Evolutionary conservation across 2,113 vertebrate species (phyloP), one percentile per base, ranked within the genome.

Genomic region (Acrocephalus kingi): DNA sequence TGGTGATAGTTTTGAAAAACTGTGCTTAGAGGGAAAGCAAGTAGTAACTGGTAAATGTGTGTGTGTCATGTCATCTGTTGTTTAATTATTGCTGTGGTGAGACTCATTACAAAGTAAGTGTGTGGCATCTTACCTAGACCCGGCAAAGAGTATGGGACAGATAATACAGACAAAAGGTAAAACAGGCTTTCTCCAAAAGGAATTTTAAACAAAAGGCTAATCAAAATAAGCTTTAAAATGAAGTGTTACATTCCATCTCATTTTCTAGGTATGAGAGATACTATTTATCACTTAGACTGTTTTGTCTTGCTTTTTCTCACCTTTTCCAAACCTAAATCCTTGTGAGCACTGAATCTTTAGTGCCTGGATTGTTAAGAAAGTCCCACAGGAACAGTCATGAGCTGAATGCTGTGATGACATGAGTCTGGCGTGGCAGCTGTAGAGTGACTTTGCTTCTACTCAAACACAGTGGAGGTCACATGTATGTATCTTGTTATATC

Each of bases 391-490:
- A 6, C 35, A 31, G 22, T 19, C 6, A 45, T 0, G 2, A 66
- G 31, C 28, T 37, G 21, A 49, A 19, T 1, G 3, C 8, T 69
- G 46, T 54, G 46, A 18, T 54, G 41, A 21, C 22, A 18, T 1
- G 9, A 48, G 24, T 45, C 24, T 69, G 54, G 13, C 51, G 18
- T 1, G 4, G 13, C 21, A 80, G 13, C 22, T 19, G 1, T 10
- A 14, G 21, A 33, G 17, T 28, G 51, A n/a, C 4, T 2, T 33
- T 80, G 31, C 9, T 13, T 23, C 20, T 41, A 17, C 39, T 79
- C 35, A 22, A 54, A 15, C 12, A 17, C 2, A 1, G 7, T 35
- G 24, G 13, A 31, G 14, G 6, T 73, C 9, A 10, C 1, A 2
- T 56, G 8, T 15, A 4, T 8, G 3, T 28, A 16, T 39, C 11